phyloP scores from a whole-genome alignment of 1,140 invertebrate genomes.

The Trachymyrmex cornetzi region DNA sequence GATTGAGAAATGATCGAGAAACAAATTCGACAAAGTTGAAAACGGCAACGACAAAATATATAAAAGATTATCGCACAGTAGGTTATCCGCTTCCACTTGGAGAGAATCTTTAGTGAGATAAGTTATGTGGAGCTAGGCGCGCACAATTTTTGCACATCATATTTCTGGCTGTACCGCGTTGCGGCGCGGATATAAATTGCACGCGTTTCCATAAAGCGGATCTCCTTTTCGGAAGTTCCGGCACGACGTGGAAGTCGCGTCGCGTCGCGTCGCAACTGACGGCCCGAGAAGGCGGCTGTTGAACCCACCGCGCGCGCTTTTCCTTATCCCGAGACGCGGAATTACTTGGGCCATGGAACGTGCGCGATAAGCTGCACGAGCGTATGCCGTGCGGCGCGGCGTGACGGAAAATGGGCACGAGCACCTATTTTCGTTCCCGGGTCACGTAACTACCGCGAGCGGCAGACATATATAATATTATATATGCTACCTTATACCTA shows the following conservation, averaged over 20 bases:
- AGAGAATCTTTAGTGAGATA: neutral
- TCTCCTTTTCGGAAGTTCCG: slow-evolving; percentile 38
- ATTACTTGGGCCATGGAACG: slow-evolving; percentile 67
- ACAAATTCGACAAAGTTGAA: neutral
- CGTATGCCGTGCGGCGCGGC: slow-evolving; percentile 61
- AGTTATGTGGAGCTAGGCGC: neutral
- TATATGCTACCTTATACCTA: slow-evolving; percentile 63
- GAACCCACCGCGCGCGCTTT: slow-evolving; percentile 56
- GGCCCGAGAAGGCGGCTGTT: slow-evolving; percentile 46
- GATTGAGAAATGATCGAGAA: neutral
- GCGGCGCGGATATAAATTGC: neutral
- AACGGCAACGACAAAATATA: neutral
- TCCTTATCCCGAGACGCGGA: slow-evolving; percentile 66
- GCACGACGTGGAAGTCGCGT: slow-evolving; percentile 32
- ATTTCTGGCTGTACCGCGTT: neutral
- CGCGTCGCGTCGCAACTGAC: neutral
- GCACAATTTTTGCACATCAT: slow-evolving; percentile 29
- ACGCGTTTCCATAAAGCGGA: slow-evolving; percentile 10
- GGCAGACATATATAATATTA: slow-evolving; percentile 66
- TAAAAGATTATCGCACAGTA: slow-evolving; percentile 2
- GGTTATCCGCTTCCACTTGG: neutral
- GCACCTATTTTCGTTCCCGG: slow-evolving; percentile 75
- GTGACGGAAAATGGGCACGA: slow-evolving; percentile 75
- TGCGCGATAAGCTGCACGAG: slow-evolving; percentile 67
- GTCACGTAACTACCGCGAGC: slow-evolving; percentile 73